Evolutionary conservation across 2,113 vertebrate genomes (phyloP).

Genomic region (Bos javanicus): DNA sequence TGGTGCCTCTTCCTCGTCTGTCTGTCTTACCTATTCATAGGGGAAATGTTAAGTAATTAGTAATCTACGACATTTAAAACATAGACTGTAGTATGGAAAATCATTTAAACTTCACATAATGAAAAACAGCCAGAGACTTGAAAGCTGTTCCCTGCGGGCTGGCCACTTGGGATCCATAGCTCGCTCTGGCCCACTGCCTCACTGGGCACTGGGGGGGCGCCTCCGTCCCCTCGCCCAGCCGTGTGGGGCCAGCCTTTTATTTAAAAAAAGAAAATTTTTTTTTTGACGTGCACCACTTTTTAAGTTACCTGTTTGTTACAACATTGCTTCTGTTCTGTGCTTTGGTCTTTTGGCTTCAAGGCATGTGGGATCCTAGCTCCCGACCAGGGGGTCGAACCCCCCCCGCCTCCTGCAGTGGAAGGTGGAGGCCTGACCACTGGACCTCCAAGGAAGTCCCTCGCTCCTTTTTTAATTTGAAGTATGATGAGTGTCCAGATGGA

Average conservation of each 20-base stretch:
- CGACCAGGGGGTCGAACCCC: neutral
- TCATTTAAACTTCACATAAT: neutral
- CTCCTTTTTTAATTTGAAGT: conserved; percentile 39
- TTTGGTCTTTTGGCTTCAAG: neutral
- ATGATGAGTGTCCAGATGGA: neutral
- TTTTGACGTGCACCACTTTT: neutral
- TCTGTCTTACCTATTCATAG: neutral
- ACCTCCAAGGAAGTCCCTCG: neutral
- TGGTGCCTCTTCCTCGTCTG: fast-evolving
- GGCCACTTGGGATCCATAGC: neutral
- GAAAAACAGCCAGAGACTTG: neutral
- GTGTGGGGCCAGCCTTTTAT: neutral
- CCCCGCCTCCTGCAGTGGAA: neutral
- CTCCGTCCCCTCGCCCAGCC: fast-evolving
- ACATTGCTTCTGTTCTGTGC: neutral
- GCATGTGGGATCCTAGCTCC: neutral
- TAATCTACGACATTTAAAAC: neutral
- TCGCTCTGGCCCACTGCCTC: neutral
- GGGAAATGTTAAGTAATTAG: neutral
- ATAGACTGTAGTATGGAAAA: neutral
- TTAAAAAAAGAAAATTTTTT: neutral
- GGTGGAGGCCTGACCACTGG: neutral
- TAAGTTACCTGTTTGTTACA: neutral
- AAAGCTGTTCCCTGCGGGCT: neutral
- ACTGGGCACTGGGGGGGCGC: fast-evolving